Evolutionary conservation across 92 coral and sea anemone genomes (phyloP).

Genomic region (Epizoanthus scotinus): DNA sequence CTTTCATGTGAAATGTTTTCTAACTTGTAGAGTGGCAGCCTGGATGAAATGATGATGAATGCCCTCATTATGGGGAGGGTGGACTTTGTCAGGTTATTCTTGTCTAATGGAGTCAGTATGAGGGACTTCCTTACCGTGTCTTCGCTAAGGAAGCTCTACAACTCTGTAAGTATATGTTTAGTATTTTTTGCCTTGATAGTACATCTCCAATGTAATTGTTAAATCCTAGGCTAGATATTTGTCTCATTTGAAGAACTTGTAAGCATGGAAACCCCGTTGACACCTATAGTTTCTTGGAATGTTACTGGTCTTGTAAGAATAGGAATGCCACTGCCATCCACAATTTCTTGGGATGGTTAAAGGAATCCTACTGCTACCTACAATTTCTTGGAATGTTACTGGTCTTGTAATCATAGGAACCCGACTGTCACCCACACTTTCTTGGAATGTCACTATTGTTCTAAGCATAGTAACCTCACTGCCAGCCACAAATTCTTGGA

Average conservation of each 20-base stretch:
- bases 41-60: conserved; percentile 54
- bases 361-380: too few species aligned
- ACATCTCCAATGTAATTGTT: too few species aligned
- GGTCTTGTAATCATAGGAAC: neutral
- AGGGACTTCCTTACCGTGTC: conserved; percentile 60
- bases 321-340: neutral
- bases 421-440: neutral
- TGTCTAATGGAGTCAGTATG: conserved; percentile 58
- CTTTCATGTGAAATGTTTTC: neutral
- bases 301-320: too few species aligned
- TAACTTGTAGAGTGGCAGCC: conserved; percentile 54
- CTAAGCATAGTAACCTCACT: neutral
- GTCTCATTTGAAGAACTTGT: too few species aligned
- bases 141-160: conserved; percentile 53
- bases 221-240: too few species aligned
- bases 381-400: too few species aligned
- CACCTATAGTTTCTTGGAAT: too few species aligned
- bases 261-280: too few species aligned
- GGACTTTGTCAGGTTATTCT: conserved; percentile 57
- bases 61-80: conserved; percentile 53
- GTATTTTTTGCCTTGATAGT: too few species aligned
- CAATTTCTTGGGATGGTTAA: too few species aligned
- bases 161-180: conserved; percentile 43
- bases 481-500: neutral
- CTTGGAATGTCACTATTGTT: neutral